phyloP scores from a whole-genome alignment of 2,113 vertebrate genomes.

The Formicarius rufipectus region DNA sequence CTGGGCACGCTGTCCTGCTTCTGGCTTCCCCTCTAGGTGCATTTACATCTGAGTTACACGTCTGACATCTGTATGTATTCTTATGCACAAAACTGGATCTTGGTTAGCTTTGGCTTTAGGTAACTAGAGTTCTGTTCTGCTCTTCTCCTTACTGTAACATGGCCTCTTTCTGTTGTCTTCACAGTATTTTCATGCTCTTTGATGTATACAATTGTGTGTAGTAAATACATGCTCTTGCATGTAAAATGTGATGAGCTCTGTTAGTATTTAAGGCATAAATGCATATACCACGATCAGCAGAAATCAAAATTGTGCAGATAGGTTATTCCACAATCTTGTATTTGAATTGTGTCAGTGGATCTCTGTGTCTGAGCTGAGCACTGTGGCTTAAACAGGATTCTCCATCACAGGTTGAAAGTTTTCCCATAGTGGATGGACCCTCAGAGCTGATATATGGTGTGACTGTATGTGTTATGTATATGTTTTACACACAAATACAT shows the following conservation, averaged over 20 bases:
- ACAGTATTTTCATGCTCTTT: rapidly evolving
- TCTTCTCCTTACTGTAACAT: background rate
- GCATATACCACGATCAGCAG: background rate
- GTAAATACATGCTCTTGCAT: background rate
- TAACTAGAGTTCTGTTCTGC: background rate
- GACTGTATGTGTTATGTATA: background rate
- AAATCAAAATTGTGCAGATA: background rate
- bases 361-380: background rate
- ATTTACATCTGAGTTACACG: background rate
- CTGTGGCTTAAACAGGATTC: background rate
- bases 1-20: background rate
- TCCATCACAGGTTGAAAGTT: background rate
- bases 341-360: background rate
- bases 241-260: background rate
- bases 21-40: background rate
- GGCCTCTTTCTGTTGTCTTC: background rate
- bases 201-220: background rate
- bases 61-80: background rate
- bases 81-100: background rate
- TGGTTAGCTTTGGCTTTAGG: background rate
- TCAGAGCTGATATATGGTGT: background rate
- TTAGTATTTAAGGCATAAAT: background rate
- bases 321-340: background rate
- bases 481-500: background rate
- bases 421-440: background rate